phyloP scores from a whole-genome alignment of 2,797 vertebrate genomes.

The Chrysocyon brachyurus region DNA sequence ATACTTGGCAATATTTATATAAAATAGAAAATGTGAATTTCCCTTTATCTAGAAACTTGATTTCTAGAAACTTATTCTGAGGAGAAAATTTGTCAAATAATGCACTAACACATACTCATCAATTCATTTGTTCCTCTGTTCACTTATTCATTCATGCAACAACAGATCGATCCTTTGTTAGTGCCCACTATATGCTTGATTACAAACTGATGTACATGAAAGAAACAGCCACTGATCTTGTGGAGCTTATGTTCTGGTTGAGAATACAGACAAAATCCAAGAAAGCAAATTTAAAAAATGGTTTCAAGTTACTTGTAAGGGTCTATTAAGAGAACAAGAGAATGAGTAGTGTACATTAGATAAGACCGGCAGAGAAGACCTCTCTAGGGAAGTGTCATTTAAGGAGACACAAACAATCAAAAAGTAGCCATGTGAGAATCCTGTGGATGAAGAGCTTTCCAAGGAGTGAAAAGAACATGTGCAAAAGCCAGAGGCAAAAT shows the following conservation, averaged over 20 bases:
- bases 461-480: not conserved
- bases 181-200: not conserved
- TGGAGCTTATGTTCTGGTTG: not conserved
- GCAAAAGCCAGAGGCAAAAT: not conserved
- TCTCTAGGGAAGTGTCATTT: not conserved
- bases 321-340: not conserved
- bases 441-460: not conserved
- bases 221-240: not conserved
- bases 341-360: not conserved
- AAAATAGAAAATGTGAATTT: not conserved
- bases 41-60: not conserved
- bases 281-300: not conserved
- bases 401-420: not conserved
- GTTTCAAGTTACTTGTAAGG: not conserved
- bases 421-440: not conserved
- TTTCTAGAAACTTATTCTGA: constrained; percentile 25
- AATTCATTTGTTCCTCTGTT: not conserved
- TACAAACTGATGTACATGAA: not conserved
- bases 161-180: not conserved
- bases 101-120: not conserved
- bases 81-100: not conserved
- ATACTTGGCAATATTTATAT: not conserved
- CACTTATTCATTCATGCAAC: not conserved
- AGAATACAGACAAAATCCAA: not conserved
- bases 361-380: not conserved